A percentile compares a stretch with the other conserved stretches of the same genome.
phyloP scores from a whole-genome alignment of 2,797 vertebrate species.

The Oreortyx pictus region DNA sequence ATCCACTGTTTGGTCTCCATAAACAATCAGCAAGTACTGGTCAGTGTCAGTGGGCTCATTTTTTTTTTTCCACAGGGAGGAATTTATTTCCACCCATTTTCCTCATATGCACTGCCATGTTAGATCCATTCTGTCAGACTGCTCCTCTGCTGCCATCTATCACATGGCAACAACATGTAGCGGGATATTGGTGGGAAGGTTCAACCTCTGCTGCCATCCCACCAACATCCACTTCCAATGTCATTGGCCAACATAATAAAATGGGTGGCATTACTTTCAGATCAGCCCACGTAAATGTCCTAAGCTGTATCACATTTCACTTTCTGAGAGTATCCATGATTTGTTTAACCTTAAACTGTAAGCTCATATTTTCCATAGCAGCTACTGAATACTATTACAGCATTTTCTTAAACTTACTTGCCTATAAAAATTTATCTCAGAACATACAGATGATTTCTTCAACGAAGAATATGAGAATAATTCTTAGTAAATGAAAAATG shows the following conservation, averaged over 20 bases:
- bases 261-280: not conserved
- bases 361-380: not conserved
- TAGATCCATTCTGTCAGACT: no score
- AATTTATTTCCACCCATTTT: no score
- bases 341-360: not conserved
- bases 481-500: constrained; percentile 26
- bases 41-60: no score
- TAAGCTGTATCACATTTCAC: not conserved
- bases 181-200: not conserved
- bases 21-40: no score
- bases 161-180: no score
- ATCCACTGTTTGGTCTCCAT: no score
- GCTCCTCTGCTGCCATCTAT: no score
- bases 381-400: not conserved
- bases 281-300: not conserved
- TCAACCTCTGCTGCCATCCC: not conserved
- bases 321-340: not conserved
- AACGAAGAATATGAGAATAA: not conserved
- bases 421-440: not conserved
- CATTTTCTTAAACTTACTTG: not conserved
- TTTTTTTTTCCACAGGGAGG: no score
- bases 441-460: not conserved
- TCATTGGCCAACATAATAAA: not conserved
- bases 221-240: no score
- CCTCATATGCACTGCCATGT: no score